Conservation (phyloP, 2,888 invertebrate genomes). For the Saturnia pavonia region DNA sequence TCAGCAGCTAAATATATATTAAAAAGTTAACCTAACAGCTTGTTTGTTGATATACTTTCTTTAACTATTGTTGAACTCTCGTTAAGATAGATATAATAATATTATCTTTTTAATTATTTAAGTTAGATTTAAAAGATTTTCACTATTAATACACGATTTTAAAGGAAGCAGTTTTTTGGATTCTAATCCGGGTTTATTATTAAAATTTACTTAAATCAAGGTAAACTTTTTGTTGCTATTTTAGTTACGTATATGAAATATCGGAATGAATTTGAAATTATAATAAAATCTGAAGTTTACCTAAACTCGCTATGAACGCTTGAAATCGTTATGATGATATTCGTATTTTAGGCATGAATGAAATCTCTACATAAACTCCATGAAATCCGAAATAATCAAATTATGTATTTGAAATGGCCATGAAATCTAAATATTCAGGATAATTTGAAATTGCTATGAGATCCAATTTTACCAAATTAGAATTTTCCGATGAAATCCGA, state of each 20-base stretch:
- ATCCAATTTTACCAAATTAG: not conserved
- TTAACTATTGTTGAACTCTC: conserved; percentile 69
- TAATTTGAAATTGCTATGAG: not conserved
- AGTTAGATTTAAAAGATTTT: conserved; percentile 30
- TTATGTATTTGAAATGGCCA: not conserved
- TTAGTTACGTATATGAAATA: not conserved
- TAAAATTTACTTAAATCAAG: not conserved
- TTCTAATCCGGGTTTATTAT: not conserved
- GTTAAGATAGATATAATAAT: conserved; percentile 33
- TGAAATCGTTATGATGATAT: not conserved
- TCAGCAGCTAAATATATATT: conserved; percentile 33
- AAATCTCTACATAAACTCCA: too few relatives aligned
- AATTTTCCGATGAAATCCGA: not conserved
- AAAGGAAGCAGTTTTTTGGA: not conserved
- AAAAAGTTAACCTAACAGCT: not conserved
- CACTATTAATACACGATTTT: not conserved
- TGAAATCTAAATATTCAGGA: not conserved
- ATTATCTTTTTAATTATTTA: conserved; percentile 36
- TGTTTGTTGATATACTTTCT: conserved; percentile 50
- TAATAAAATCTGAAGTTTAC: too few relatives aligned
- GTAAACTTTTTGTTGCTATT: not conserved
- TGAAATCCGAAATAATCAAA: too few relatives aligned
- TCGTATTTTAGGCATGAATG: not conserved
- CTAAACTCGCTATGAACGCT: too few relatives aligned
- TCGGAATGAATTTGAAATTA: not conserved